phyloP scores from a whole-genome alignment of 1,140 invertebrate genomes.

The Drosophila navojoa region DNA sequence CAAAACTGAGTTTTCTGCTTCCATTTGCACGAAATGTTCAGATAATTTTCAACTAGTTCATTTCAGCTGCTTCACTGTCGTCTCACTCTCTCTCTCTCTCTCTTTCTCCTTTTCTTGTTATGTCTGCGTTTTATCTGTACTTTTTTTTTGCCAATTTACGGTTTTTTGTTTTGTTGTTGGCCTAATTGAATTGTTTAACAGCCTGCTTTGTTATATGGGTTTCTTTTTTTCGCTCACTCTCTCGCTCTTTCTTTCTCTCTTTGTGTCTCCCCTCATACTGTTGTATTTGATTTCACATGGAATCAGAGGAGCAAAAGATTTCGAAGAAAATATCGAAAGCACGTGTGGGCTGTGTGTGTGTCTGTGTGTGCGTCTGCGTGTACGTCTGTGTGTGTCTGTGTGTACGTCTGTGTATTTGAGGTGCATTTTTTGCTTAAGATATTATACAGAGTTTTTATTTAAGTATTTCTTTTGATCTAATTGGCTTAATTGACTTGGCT shows the following conservation, averaged over 20 bases:
- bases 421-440: background rate
- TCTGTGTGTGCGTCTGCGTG: background rate
- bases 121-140: constrained; percentile 56
- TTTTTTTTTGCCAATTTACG: constrained; percentile 31
- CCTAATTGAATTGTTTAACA: constrained; percentile 70
- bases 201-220: background rate
- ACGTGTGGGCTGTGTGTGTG: background rate
- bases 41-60: constrained; percentile 61
- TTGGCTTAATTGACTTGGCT: too few species aligned
- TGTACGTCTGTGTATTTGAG: constrained; percentile 10
- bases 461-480: too few species aligned
- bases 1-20: constrained; percentile 74
- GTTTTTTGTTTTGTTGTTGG: constrained; percentile 48
- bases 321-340: background rate
- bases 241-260: background rate
- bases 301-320: constrained; percentile 12
- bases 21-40: constrained; percentile 70
- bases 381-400: background rate
- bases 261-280: background rate
- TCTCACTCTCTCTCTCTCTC: constrained; percentile 12
- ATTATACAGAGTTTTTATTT: background rate
- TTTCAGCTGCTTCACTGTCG: too few species aligned
- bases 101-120: constrained; percentile 50
- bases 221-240: background rate
- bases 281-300: constrained; percentile 30